Base-by-base conservation (phyloP, 2,113 vertebrate species). In the Hydrochoerus hydrochaeris region DNA sequence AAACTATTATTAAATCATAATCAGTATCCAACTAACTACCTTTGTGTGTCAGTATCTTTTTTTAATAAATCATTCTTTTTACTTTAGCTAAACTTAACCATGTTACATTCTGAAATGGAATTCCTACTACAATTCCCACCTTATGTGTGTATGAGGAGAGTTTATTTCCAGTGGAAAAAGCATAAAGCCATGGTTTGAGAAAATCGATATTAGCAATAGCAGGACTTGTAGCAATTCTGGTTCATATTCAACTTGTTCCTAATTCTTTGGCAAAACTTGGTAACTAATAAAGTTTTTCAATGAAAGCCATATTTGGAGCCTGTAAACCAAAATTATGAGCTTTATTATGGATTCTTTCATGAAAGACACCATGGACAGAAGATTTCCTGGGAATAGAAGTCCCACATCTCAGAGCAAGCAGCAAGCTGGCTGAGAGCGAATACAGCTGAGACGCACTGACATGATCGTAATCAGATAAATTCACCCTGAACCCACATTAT, bases 381-480 rank as follows among this genome's bases (percentile, higher is more conserved):
- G 54, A 67, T 4, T 6, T 30, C 5, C 24, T 35, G 24, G 73
- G 9, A 60, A 24, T 17, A 44, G 3, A 78, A 54, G 7, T 32
- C 26, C 63, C 7, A n/a, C 7, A 5, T 52, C 1, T 17, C 11
- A 32, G 1, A 1, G 20, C 22, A 2, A 35, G 6, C 46, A 1
- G 20, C 22, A 2, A 35, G 6, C 46, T 16, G 32, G 2, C 7
- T n/a, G 8, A 35, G 16, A 0, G 3, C 4, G 1, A 7, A 41
- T 32, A n/a, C 30, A 26, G 62, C 20, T 26, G 41, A 22, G 35
- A 58, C 58, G 8, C 32, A 13, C 16, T 32, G 24, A 49, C 19
- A 38, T 35, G 81, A 54, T 30, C 0, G 5, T 44, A 83, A 71
- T 9, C 14, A 58, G 65, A 69, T 71, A 63, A 67, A 44, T 12